Evolutionary conservation across 2,888 invertebrate species (phyloP).

Genomic region (Lacanobia wlatinum): DNA sequence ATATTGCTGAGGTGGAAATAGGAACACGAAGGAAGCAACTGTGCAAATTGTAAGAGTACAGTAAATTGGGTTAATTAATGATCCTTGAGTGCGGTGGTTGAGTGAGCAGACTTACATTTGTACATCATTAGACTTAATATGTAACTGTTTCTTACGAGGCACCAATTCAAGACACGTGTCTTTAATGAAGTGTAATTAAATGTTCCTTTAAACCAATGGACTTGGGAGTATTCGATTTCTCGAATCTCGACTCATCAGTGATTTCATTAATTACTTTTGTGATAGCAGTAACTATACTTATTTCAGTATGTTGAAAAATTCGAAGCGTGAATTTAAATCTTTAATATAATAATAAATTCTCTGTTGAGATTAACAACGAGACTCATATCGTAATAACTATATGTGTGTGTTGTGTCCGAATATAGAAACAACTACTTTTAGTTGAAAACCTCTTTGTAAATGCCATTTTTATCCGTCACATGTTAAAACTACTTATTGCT

Average conservation of each 20-base stretch:
- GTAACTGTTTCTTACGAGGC: slow-evolving; percentile 23
- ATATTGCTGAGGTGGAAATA: slow-evolving; percentile 2
- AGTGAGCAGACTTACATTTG: slow-evolving; percentile 56
- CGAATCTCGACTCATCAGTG: not conserved
- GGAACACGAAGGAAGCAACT: slow-evolving; percentile 17
- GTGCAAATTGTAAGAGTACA: slow-evolving; percentile 29
- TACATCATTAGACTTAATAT: slow-evolving; percentile 54
- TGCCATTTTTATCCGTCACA: slow-evolving; percentile 5
- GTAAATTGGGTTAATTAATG: slow-evolving; percentile 58
- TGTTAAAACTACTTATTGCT: not conserved
- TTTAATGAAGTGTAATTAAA: slow-evolving; percentile 20
- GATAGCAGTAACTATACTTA: not conserved
- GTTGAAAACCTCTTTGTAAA: not conserved
- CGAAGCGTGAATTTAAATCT: not conserved
- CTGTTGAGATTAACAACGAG: no score
- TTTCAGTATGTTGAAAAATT: not conserved
- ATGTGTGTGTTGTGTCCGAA: no score
- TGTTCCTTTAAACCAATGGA: not conserved
- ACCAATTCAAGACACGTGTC: slow-evolving; percentile 9
- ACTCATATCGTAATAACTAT: no score
- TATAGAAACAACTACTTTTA: not conserved
- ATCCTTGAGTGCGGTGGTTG: slow-evolving; percentile 41
- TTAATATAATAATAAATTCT: not conserved
- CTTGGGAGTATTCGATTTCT: not conserved
- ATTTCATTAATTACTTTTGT: not conserved